These are phyloP conservation scores for Carollia perspicillata DNA, from an alignment of 2,113 vertebrate species.

Conservation along the genomic window DNA sequence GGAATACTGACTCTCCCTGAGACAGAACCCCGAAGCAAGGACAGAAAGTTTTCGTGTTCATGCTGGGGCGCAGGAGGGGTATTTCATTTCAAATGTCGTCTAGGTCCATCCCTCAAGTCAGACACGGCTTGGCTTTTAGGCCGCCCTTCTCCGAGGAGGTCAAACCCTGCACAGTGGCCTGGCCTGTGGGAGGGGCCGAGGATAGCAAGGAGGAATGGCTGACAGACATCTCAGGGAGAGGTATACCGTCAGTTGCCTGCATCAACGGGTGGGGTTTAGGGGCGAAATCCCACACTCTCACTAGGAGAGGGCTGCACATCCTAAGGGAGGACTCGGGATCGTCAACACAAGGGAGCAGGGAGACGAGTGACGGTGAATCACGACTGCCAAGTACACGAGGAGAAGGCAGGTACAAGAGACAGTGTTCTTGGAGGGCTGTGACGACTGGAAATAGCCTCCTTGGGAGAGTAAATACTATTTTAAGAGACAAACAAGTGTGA, in stretches of 20 bases:
- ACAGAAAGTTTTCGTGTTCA: not conserved
- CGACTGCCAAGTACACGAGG: not conserved
- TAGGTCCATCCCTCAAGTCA: not conserved
- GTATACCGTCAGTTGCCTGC: not conserved
- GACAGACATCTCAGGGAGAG: not conserved
- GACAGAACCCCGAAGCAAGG: not conserved
- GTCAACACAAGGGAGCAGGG: not conserved
- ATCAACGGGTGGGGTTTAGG: not conserved
- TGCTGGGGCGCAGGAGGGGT: not conserved
- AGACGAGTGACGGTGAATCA: not conserved
- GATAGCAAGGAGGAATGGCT: not conserved
- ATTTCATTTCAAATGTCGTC: not conserved
- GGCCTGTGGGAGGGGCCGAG: not conserved
- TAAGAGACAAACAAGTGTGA: constrained; percentile 74
- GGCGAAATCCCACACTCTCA: not conserved
- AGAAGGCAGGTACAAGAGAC: not conserved
- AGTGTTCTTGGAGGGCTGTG: not conserved
- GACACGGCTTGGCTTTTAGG: not conserved
- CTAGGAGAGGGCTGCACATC: not conserved
- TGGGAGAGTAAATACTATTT: constrained; percentile 66
- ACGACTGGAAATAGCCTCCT: constrained; percentile 13
- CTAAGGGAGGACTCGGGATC: not conserved
- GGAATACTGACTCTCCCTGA: not conserved
- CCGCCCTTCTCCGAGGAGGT: not conserved
- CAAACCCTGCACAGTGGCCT: not conserved